A percentile compares a stretch with the other conserved stretches of the same genome.
Evolutionary conservation across 2,797 vertebrate genomes (phyloP).

Genomic region (Malacoraja senta): DNA sequence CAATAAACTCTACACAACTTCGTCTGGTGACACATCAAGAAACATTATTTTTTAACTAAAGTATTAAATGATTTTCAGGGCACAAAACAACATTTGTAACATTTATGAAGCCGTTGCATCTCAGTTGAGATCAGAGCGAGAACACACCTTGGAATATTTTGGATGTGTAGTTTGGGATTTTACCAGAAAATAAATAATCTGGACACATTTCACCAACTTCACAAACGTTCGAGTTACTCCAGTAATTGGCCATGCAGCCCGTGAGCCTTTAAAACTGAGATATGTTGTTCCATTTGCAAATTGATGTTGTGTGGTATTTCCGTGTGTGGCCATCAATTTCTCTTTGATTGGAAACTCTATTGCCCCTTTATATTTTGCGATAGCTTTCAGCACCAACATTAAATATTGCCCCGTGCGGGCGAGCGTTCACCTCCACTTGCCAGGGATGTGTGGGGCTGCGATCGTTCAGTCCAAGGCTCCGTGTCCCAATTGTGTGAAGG

Average conservation of each 20-base stretch:
- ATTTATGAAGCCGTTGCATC: not conserved
- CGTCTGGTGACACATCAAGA: too few species aligned
- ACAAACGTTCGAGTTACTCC: not conserved
- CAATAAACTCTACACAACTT: too few species aligned
- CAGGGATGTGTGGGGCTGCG: not conserved
- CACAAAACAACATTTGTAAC: too few species aligned
- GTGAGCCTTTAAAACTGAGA: not conserved
- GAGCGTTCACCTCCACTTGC: too few species aligned
- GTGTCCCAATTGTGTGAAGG: not conserved
- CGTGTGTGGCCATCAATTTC: not conserved
- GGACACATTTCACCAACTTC: not conserved
- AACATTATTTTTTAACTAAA: too few species aligned
- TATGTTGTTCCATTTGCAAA: not conserved
- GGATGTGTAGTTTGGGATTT: not conserved
- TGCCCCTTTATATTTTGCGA: not conserved
- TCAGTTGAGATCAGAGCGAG: not conserved
- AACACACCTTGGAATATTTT: not conserved
- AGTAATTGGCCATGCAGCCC: not conserved
- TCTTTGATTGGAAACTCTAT: not conserved
- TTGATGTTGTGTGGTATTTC: not conserved
- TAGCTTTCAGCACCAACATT: not conserved
- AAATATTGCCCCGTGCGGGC: not conserved
- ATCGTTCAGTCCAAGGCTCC: not conserved
- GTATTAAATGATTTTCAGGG: too few species aligned
- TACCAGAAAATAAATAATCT: not conserved